Base-by-base conservation (phyloP, 2,797 vertebrate species). In the Oreortyx pictus region DNA sequence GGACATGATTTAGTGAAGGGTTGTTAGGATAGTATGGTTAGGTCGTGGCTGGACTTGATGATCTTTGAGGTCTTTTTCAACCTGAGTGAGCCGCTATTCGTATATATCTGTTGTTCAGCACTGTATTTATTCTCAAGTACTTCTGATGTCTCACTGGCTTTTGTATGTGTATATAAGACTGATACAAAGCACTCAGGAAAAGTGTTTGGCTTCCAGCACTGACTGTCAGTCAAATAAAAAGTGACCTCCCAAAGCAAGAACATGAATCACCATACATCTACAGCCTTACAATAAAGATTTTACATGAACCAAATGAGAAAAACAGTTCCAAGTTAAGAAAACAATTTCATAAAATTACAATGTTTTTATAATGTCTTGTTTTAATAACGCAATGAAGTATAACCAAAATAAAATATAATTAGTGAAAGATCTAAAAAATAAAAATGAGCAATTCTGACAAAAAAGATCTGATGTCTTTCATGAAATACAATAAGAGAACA, bases 401-500 rank as follows among this genome's bases (percentile, higher is more conserved):
- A 80, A 50, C 61, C 15, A 47, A 92, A 93, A 77, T n/a, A 66
- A 82, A 67, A 15, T 47, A 68, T 47, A 79, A 57, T 31, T 47
- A 56, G 37, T 14, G 60, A 61, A 80, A 96, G 92, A 90, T 66
- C 31, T n/a, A 11, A 2, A 29, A 14, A 33, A 61, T 74, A 93
- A 83, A 66, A 59, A 49, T 57, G 79, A 60, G 73, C 17, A 81
- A 57, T 91, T 95, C 64, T 95, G 50, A n/a, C 87, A 22, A 23
- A 91, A 90, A 46, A 25, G 52, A 66, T 54, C 67, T 91, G 72
- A 88, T 47, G 59, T 82, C 95, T 96, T 72, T 88, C 56, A 64
- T 93, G 82, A 89, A 75, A 66, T 88, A 82, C 81, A 91, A 89
- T 89, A 94, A 90, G 83, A 94, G 68, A 73, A 62, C 22, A 35